Percentiles rank a stretch among this genome's conserved stretches.
Evolutionary conservation across 2,113 vertebrate species (phyloP).

Genomic region (Saccopteryx bilineata): DNA sequence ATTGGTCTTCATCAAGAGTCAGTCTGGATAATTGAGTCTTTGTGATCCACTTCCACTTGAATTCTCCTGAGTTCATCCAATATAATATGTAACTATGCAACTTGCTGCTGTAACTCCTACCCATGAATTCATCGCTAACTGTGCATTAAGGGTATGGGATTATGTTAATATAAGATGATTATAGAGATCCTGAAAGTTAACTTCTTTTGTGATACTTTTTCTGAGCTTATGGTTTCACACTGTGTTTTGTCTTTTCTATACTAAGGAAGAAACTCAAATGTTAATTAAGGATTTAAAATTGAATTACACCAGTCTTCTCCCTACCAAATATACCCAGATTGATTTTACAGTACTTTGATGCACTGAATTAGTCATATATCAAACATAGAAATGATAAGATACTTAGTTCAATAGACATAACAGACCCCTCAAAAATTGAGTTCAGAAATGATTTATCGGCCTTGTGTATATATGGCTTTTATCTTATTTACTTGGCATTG

Average conservation of each 20-base stretch:
- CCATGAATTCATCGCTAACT: constrained; percentile 69
- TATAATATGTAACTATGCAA: constrained; percentile 71
- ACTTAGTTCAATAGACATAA: constrained; percentile 58
- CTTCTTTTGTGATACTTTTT: constrained; percentile 63
- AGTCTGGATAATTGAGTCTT: constrained; percentile 77
- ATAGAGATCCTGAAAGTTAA: constrained; percentile 64
- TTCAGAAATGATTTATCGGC: constrained; percentile 70
- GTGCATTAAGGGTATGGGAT: constrained; percentile 46
- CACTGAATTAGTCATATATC: constrained; percentile 67
- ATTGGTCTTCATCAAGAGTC: constrained; percentile 68
- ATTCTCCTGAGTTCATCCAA: constrained; percentile 65
- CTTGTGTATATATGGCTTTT: constrained; percentile 60
- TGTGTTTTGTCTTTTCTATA: constrained; percentile 50
- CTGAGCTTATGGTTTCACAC: constrained; percentile 22
- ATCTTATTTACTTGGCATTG: constrained; percentile 61
- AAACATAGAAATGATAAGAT: constrained; percentile 69
- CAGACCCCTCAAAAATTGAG: constrained; percentile 21
- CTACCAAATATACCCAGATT: constrained; percentile 62
- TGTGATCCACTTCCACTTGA: constrained; percentile 76
- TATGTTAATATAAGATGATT: constrained; percentile 74
- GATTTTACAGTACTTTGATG: constrained; percentile 71
- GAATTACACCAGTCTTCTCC: constrained; percentile 58
- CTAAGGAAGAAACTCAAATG: constrained; percentile 59
- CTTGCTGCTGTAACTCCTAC: constrained; percentile 56
- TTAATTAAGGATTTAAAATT: constrained; percentile 73